Evolutionary conservation across 1,140 invertebrate genomes (phyloP), one percentile per base, ranked within the genome.

Genomic region (Hylaeus volcanicus): DNA sequence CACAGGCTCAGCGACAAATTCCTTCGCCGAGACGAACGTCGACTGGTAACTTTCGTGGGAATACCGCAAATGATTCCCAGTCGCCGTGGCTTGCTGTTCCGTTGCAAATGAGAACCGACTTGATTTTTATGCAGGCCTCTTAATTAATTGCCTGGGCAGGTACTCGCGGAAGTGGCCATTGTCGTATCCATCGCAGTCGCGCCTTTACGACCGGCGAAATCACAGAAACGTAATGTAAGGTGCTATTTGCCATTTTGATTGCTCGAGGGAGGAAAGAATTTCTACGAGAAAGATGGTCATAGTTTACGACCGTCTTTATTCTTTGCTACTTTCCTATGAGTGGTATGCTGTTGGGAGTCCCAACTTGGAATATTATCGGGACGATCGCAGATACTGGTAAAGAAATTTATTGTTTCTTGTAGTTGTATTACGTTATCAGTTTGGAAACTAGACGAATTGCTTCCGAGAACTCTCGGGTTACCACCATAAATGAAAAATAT

Each of bases 131-230:
- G 39, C 55, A 43, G 53, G 41, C 61, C 63, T 56, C 72, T 41
- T 66, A 86, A 86, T 86, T 86, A 85, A 86, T 86, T 79, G 68
- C 79, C 61, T 37, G 51, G 37, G 26, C 26, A 26, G 26, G n/a
- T 48, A 3, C 58, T 65, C 39, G 55, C 58, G 68, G 70, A 75
- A 81, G 69, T 56, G 53, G 12, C 48, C 48, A 63, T 81, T 78
- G 60, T 71, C 60, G 15, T 56, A 11, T 12, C 43, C 63, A 58
- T 79, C 48, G 68, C 39, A 26, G 79, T 26, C 58, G 14, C 43
- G 56, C 74, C 41, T 70, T 70, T 61, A 51, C 66, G 45, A 43
- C 4, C 66, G 51, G 39, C 45, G 43, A 64, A 64, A 79, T 79
- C 77, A 37, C 53, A 39, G 8, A 2, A 56, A 64, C 51, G 70